Percentiles rank a stretch among this genome's conserved stretches.
Evolutionary conservation across 1,140 invertebrate genomes (phyloP).

Genomic region (Bombus turneri): DNA sequence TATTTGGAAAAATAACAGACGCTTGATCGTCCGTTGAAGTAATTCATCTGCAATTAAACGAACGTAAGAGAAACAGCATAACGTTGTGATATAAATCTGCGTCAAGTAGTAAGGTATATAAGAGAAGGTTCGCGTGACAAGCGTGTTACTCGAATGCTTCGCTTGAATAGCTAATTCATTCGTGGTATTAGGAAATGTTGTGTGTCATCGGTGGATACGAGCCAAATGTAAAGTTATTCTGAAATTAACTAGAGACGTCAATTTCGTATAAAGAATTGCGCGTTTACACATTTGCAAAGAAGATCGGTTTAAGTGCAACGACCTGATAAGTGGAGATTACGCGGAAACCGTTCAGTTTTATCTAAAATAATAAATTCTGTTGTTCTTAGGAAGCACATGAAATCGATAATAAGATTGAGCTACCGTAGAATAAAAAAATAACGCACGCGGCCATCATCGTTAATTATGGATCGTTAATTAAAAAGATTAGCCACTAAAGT

Average conservation of each 20-base stretch:
- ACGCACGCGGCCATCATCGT: too few relatives aligned
- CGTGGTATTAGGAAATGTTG: conserved; percentile 26
- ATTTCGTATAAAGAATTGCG: conserved; percentile 8
- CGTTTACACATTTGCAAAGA: not conserved
- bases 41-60: not conserved
- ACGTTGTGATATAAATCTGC: not conserved
- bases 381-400: not conserved
- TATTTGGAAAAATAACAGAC: not conserved
- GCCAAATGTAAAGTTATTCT: conserved; percentile 18
- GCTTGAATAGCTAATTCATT: conserved; percentile 41
- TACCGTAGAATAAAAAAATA: too few relatives aligned
- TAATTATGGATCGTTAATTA: too few relatives aligned
- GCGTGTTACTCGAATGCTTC: conserved; percentile 23
- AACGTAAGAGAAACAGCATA: not conserved
- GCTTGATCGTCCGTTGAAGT: not conserved
- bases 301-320: not conserved
- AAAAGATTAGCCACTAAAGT: too few relatives aligned
- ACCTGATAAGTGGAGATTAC: not conserved
- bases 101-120: not conserved
- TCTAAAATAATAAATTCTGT: not conserved
- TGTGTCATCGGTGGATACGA: conserved; percentile 27
- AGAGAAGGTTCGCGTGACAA: not conserved
- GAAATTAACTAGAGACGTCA: not conserved
- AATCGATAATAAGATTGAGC: not conserved
- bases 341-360: too few relatives aligned